Evolutionary conservation across 2,888 invertebrate species (phyloP).

Genomic region (Stenodera caucasica): DNA sequence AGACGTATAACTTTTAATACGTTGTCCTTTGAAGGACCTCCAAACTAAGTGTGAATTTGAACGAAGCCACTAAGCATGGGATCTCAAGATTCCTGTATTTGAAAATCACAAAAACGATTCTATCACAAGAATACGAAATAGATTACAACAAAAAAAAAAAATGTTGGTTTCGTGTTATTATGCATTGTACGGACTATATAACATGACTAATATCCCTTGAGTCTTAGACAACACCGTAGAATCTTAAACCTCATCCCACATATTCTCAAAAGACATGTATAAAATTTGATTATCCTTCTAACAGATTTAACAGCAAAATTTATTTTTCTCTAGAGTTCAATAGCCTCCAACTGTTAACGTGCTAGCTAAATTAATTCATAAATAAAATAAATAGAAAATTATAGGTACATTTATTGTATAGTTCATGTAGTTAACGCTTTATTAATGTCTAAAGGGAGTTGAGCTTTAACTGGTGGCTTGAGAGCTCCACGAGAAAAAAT

Average conservation of each 20-base stretch:
- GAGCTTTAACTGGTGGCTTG: neutral
- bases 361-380: neutral
- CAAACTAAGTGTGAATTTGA: too few species aligned
- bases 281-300: neutral
- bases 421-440: neutral
- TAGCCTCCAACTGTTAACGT: neutral
- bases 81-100: too few species aligned
- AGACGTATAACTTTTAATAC: slow-evolving; percentile 2
- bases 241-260: neutral
- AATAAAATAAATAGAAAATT: neutral
- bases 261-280: neutral
- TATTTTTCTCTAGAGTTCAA: neutral
- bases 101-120: too few species aligned
- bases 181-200: neutral
- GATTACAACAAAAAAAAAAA: too few species aligned
- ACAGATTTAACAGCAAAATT: neutral
- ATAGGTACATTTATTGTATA: neutral
- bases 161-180: neutral
- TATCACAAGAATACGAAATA: too few species aligned
- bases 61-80: too few species aligned
- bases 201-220: slow-evolving; percentile 5
- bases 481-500: neutral
- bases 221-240: neutral
- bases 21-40: neutral
- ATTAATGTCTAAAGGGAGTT: neutral